A percentile compares a stretch with the other conserved stretches of the same genome.
Evolutionary conservation across 2,113 vertebrate genomes (phyloP).

Genomic region (Hippocampus mohnikei): DNA sequence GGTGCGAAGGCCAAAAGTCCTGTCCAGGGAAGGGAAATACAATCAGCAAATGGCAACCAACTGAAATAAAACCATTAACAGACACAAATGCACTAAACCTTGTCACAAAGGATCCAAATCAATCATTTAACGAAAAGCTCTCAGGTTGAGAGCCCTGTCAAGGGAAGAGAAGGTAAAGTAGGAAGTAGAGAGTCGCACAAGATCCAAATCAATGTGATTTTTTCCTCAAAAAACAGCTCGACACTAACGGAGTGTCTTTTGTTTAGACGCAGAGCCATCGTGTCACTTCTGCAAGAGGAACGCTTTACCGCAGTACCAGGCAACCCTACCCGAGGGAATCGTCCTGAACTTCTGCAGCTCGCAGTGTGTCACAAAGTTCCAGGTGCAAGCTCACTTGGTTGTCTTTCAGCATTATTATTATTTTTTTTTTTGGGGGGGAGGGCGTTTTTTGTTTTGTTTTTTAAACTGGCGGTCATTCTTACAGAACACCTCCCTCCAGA

Average conservation of each 20-base stretch:
- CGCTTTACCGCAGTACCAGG: constrained; percentile 95
- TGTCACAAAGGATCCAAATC: neutral
- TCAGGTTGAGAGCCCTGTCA: neutral
- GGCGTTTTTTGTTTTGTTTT: neutral
- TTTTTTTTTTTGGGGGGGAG: neutral
- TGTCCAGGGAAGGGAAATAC: too few species aligned
- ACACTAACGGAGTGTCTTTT: neutral
- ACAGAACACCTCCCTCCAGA: constrained; percentile 85
- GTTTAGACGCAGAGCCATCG: constrained; percentile 82
- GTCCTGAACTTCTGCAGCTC: constrained; percentile 97
- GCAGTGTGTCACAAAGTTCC: constrained; percentile 95
- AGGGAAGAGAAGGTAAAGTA: too few species aligned
- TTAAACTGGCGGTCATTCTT: neutral
- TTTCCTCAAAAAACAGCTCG: neutral
- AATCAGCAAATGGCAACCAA: too few species aligned
- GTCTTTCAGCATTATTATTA: neutral
- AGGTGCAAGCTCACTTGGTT: constrained; percentile 73
- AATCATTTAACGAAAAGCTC: neutral
- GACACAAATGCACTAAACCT: too few species aligned
- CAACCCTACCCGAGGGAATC: constrained; percentile 93
- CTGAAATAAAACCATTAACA: too few species aligned
- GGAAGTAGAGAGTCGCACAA: too few species aligned
- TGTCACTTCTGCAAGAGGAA: constrained; percentile 98
- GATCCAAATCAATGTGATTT: too few species aligned
- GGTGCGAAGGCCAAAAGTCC: too few species aligned